These are phyloP conservation scores for Pangasius djambal DNA, from an alignment of 2,797 vertebrate genomes.

Conservation along the genomic window DNA sequence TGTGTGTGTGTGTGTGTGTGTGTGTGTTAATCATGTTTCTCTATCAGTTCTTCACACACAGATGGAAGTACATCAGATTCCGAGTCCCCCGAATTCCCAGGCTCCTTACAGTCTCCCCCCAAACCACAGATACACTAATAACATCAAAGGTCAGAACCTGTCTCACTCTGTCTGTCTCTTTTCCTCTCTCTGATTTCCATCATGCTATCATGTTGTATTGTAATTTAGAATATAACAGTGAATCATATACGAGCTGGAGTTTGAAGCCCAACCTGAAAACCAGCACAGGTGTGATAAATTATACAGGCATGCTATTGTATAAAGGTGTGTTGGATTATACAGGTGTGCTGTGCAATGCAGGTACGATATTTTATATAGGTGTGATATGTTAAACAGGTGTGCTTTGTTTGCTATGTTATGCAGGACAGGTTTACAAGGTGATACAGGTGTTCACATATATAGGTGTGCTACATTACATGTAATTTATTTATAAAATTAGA, in stretches of 20 bases:
- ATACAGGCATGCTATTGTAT: not conserved
- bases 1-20: not conserved
- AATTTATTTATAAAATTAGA: not conserved
- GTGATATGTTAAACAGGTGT: not conserved
- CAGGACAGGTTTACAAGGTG: not conserved
- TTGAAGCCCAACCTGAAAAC: not conserved
- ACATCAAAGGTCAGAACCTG: constrained; percentile 22
- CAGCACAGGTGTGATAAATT: not conserved
- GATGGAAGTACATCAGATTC: constrained; percentile 29
- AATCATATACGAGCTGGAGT: not conserved
- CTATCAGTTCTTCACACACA: not conserved
- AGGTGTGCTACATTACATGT: no score
- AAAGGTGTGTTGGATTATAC: not conserved
- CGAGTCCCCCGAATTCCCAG: not conserved
- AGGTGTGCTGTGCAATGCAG: not conserved
- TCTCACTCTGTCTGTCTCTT: constrained; percentile 10
- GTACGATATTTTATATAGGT: not conserved
- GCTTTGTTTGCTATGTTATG: not conserved
- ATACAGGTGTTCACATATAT: not conserved
- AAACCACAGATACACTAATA: not conserved
- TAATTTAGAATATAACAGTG: not conserved
- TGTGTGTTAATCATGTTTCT: not conserved
- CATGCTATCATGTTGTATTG: not conserved
- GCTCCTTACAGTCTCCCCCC: constrained; percentile 20
- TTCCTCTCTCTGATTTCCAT: not conserved